Base-by-base conservation (phyloP, 2,888 invertebrate genomes). In the Empis livida region DNA sequence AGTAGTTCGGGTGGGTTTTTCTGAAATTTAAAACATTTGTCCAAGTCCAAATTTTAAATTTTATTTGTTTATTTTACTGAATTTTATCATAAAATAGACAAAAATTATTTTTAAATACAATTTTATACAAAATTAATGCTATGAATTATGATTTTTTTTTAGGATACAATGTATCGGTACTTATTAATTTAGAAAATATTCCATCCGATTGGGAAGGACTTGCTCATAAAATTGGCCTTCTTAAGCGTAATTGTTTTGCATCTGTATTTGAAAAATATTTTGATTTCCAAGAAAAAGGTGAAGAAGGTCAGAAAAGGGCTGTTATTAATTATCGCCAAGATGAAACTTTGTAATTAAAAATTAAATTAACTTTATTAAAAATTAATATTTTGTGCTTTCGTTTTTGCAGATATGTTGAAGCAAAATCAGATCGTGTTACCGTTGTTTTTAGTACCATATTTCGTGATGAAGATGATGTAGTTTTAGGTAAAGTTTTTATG, bases 191-290 rank as follows among this genome's bases (percentile, higher is more conserved):
- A 71, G 93, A 93, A 64, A 84, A 85, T 65, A 80, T 99, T 60
- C 95, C 96, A 8, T 74, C 80, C 35, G 84, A 95, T 67, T 92
- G 91, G 84, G 88, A 88, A 67, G 79, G 80, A 52, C 68, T 91
- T 59, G 91, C 95, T 56, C 88, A 88, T 70, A 92, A 89, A 73
- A 85, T 95, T 56, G 93, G 95, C 16, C 77, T 95, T 47, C 73
- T 99, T 53, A 99, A 99, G 72, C 79, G 97, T 62, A 93, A 99
- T 73, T 99, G 99, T 73, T 99, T 99, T 72, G 97, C 97, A 42
- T 95, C 96, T 14, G 96, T 99, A 51, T 99, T 99, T 73, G 96
- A 99, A 70, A 96, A 97, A 66, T 99, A 99, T 75, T 99, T 99
- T 72, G 87, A 95, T 67, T 91, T 91, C 71, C 96, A 99, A 61